phyloP scores from a whole-genome alignment of 23 tunicate genomes.

The Trididemnum nubilum region DNA sequence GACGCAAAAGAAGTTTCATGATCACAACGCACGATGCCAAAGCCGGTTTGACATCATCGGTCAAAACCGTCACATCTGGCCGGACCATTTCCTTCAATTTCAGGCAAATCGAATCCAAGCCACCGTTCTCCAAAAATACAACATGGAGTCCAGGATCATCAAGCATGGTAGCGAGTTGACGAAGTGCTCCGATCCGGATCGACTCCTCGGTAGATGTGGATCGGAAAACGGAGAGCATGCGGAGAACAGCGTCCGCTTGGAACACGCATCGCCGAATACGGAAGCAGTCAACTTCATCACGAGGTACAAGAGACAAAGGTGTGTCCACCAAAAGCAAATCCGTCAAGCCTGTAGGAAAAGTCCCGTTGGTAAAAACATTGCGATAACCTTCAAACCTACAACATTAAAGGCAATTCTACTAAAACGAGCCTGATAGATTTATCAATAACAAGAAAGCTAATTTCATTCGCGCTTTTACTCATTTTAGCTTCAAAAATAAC shows the following conservation, averaged over 20 bases:
- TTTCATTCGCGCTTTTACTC: no score
- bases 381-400: no score
- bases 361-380: not conserved
- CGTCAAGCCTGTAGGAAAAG: conserved; percentile 56
- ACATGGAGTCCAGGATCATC: conserved; percentile 54
- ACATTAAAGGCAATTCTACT: not conserved
- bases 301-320: conserved; percentile 64
- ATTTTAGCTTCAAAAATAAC: not conserved
- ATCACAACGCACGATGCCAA: conserved; percentile 56
- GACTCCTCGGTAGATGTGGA: conserved; percentile 54
- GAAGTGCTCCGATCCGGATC: conserved; percentile 70
- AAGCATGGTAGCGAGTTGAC: conserved; percentile 72
- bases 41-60: conserved; percentile 56
- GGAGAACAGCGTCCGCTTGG: conserved; percentile 69
- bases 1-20: conserved; percentile 45
- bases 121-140: conserved; percentile 55
- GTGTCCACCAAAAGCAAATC: conserved; percentile 74
- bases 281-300: conserved; percentile 61
- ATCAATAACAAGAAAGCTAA: not conserved
- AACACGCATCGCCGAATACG: conserved; percentile 79
- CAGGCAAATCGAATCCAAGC: conserved; percentile 41
- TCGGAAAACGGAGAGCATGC: conserved; percentile 76
- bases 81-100: conserved; percentile 47
- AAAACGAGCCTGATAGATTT: no score
- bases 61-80: conserved; percentile 47